A percentile compares a stretch with the other conserved stretches of the same genome.
Conservation (phyloP, 2,113 vertebrate species). For the Chitala chitala region DNA sequence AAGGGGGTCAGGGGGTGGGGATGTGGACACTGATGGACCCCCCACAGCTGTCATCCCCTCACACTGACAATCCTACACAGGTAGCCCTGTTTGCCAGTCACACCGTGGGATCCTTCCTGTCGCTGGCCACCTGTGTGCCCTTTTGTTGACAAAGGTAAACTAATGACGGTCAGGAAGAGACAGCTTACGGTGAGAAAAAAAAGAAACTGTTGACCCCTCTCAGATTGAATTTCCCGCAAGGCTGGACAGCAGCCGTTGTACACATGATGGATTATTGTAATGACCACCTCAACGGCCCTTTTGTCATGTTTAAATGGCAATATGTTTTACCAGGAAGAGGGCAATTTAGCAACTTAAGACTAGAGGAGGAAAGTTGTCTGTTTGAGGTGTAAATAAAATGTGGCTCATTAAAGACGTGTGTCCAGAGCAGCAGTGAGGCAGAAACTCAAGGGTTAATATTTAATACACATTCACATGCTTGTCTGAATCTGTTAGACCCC, state of each 20-base stretch:
- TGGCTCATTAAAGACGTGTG: constrained; percentile 72
- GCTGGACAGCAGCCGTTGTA: constrained; percentile 77
- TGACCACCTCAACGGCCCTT: constrained; percentile 81
- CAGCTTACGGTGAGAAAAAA: constrained; percentile 70
- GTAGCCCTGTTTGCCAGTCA: constrained; percentile 58
- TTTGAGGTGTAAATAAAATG: constrained; percentile 93
- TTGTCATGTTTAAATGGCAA: constrained; percentile 98
- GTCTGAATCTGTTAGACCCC: neutral
- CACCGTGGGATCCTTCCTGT: constrained; percentile 67
- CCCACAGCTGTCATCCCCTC: too few relatives aligned
- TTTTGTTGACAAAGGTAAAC: constrained; percentile 93
- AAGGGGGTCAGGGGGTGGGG: neutral
- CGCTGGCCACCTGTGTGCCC: constrained; percentile 71
- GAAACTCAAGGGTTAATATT: constrained; percentile 65
- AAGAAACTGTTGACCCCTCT: constrained; percentile 86
- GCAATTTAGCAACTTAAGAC: constrained; percentile 70
- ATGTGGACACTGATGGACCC: too few relatives aligned
- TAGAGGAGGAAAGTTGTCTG: constrained; percentile 64
- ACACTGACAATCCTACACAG: neutral
- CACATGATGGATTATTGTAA: constrained; percentile 98
- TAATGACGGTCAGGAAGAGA: constrained; percentile 75
- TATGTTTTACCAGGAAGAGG: constrained; percentile 81
- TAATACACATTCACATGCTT: constrained; percentile 67
- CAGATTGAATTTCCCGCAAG: constrained; percentile 90
- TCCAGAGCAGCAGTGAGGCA: constrained; percentile 46